Evolutionary conservation across 2,888 invertebrate genomes (phyloP), one percentile per base, ranked within the genome.

Genomic region (Drosophila austrosaltans): DNA sequence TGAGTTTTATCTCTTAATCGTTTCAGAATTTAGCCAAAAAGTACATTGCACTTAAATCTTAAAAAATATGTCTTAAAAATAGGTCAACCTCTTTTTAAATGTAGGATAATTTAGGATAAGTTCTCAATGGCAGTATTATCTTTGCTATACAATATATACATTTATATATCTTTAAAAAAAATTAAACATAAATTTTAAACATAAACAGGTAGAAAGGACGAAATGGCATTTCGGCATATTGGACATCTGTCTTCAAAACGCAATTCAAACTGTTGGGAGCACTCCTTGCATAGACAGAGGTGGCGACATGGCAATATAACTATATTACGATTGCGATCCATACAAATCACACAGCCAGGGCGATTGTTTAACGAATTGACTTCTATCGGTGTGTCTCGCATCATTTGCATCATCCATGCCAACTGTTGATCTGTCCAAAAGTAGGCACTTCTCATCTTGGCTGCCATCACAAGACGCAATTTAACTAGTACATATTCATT

Each of bases 261-360:
- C 2, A 7, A 7, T 4, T 48, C 48, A 25, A 78, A 12, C 25
- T 69, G 63, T 20, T 63, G 42, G 0, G 75, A 74, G 8, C 83
- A 83, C 40, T 86, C 72, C 42, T 59, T 69, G 70, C 83, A 83
- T 53, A 83, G 32, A 20, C 88, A 88, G 0, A 88, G 66, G 30
- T 83, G 83, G 0, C 88, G 76, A 2, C 83, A 83, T 0, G 83
- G 83, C 4, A 83, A 61, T 1, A 83, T 30, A 1, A 83, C 83
- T 8, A 88, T 72, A 22, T 66, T 86, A 3, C 66, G 63, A 7
- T 25, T 69, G 2, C 72, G 76, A 4, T 76, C 78, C 44, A 78
- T 5, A 61, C 83, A 83, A 6, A 83, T 70, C 2, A 83, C 87
- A 65, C 83, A 83, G 12, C 12, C 12, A 2, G 32, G 12, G 6